Conservation (phyloP, 2,888 invertebrate genomes). For the Corythucha ciliata region DNA sequence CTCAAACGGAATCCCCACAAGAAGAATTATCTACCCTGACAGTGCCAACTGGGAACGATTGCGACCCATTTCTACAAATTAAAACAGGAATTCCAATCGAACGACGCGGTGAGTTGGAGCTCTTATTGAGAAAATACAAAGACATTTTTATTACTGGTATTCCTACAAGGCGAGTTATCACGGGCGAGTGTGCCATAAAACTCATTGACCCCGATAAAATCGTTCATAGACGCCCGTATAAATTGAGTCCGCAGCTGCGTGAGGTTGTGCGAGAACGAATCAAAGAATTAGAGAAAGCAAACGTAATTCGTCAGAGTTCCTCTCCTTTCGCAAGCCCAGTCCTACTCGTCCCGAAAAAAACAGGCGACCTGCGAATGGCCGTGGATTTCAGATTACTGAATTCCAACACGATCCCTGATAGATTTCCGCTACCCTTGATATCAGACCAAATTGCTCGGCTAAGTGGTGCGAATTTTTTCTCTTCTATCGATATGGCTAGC, state of each 20-base stretch:
- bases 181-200: slow-evolving; percentile 7
- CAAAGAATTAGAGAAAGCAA: slow-evolving; percentile 1
- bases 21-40: too few species aligned
- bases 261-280: slow-evolving; percentile 13
- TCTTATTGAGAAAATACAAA: slow-evolving; percentile 1
- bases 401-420: slow-evolving; percentile 32
- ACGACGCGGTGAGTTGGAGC: not conserved
- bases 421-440: slow-evolving; percentile 29
- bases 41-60: too few species aligned
- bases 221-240: slow-evolving; percentile 13
- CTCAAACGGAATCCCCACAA: too few species aligned
- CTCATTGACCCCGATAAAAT: slow-evolving; percentile 5
- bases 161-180: slow-evolving; percentile 3
- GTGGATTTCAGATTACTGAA: slow-evolving; percentile 36
- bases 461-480: slow-evolving; percentile 36
- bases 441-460: slow-evolving; percentile 27
- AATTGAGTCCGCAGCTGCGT: slow-evolving; percentile 2
- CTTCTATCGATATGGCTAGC: slow-evolving; percentile 28
- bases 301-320: slow-evolving; percentile 6
- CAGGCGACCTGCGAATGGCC: slow-evolving; percentile 32
- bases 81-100: slow-evolving; percentile 3
- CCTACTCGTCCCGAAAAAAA: slow-evolving; percentile 35
- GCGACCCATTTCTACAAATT: too few species aligned
- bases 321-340: slow-evolving; percentile 36
- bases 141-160: slow-evolving; percentile 5